Base-by-base conservation (phyloP, 92 coral and sea anemone species). In the Pocillopora grandis region DNA sequence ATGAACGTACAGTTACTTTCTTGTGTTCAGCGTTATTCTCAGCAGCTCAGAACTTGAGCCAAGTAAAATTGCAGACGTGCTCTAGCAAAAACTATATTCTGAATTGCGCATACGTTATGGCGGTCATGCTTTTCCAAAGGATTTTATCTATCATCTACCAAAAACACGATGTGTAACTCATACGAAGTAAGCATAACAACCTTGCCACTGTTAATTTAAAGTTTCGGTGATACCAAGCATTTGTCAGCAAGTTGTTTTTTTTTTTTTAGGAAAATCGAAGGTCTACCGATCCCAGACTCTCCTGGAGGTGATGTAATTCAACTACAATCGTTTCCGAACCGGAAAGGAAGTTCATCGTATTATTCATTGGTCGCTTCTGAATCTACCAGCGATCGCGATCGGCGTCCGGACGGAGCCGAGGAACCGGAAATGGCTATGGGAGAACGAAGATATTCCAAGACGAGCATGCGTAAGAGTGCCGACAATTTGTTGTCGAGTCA, bases 371-470 rank as follows among this genome's bases (percentile, higher is more conserved):
- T 85, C 67, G 89, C 86, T 12, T 85, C 90, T n/a, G 92, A 88
- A 63, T 86, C 91, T 33, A 87, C 76, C 64, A 86, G 92, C 77
- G 99, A 96, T 66, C 92, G 99, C 77, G 99, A 96, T 66, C 92
- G 99, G 49, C 91, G 94, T 17, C 99, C 99, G 16, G 99, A 96
- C 83, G 99, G 99, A 55, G 99, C 99, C 65, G 99, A 96, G 78
- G 94, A 92, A 72, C 85, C 97, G 19, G 99, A 96, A 23, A 37
- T 85, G 42, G 82, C 83, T 21, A 72, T 86, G 82, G 90, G 93
- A 35, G 98, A 92, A 56, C 86, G 87, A 62, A 87, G 90, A 21
- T 73, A 65, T 48, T 70, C 87, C 7, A 79, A 62, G 71, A 62
- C 87, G 23, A 89, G 80, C 75, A 49, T 86, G 73, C 88, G 90